These are phyloP conservation scores for Planiliza haematocheilus DNA, from an alignment of 2,113 vertebrate genomes.

Conservation along the genomic window DNA sequence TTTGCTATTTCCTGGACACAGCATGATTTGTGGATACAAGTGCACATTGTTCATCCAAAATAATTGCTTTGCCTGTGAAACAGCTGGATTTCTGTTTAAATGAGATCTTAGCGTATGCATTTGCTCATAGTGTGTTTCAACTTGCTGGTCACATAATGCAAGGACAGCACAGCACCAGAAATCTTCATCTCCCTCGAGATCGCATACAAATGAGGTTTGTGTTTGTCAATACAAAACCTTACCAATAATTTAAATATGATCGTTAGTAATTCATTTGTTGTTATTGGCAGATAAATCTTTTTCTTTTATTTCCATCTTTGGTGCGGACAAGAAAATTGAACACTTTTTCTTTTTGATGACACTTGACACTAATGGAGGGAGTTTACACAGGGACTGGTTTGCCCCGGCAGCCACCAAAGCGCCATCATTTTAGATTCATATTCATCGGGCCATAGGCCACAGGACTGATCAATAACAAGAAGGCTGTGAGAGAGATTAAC, in stretches of 20 bases:
- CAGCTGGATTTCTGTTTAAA: background rate
- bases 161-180: background rate
- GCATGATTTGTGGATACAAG: background rate
- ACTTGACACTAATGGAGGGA: constrained; percentile 41
- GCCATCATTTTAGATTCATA: constrained; percentile 39
- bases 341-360: constrained; percentile 15
- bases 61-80: constrained; percentile 17
- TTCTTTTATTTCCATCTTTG: background rate
- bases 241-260: constrained; percentile 9
- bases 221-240: constrained; percentile 4
- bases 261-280: background rate
- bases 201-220: background rate
- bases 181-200: background rate
- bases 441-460: constrained; percentile 13
- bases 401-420: constrained; percentile 16
- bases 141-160: background rate
- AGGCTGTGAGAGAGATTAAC: constrained; percentile 37
- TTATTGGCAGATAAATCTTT: constrained; percentile 13
- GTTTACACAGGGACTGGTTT: background rate
- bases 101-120: too few species aligned
- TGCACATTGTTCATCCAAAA: constrained; percentile 4
- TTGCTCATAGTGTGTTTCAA: too few species aligned
- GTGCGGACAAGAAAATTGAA: constrained; percentile 12
- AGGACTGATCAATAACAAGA: constrained; percentile 45
- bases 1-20: constrained; percentile 6